These are phyloP conservation scores for Aphelenchoides fujianensis DNA, from an alignment of 1,140 invertebrate genomes.

Conservation along the genomic window DNA sequence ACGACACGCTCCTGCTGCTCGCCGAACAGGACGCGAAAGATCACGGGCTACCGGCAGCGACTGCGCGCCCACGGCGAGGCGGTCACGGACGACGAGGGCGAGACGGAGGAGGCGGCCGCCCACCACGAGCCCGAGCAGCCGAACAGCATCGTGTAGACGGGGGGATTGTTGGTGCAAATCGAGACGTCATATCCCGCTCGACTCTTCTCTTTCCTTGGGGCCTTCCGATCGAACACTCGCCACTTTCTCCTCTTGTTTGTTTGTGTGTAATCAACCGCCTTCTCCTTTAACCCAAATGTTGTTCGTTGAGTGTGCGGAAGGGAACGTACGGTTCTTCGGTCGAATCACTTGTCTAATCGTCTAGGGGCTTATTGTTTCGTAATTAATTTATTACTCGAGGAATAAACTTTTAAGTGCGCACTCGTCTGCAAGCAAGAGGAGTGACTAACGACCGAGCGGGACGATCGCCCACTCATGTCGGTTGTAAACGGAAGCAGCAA, in stretches of 20 bases:
- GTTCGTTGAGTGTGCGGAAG: too few species aligned
- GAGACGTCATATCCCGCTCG: too few species aligned
- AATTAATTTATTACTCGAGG: slow-evolving; percentile 10
- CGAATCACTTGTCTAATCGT: slow-evolving; percentile 6
- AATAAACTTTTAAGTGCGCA: slow-evolving; percentile 2
- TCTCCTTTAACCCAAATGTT: too few species aligned
- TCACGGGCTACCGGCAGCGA: slow-evolving; percentile 72
- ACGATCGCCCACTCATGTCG: too few species aligned
- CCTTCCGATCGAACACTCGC: background rate
- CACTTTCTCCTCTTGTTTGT: background rate
- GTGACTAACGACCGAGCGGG: too few species aligned
- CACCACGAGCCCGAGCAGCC: background rate
- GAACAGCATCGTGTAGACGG: background rate
- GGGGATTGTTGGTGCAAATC: background rate
- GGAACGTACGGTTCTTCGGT: too few species aligned
- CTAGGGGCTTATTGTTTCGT: background rate
- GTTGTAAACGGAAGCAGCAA: too few species aligned
- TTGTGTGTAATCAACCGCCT: too few species aligned
- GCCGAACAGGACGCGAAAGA: slow-evolving; percentile 77
- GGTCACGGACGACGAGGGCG: slow-evolving; percentile 45
- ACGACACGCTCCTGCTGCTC: slow-evolving; percentile 79
- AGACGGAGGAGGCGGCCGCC: slow-evolving; percentile 11
- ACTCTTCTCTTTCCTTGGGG: too few species aligned
- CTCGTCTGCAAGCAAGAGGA: too few species aligned
- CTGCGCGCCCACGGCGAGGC: slow-evolving; percentile 71